Percentiles rank a stretch among this genome's conserved stretches.
Conservation (phyloP, 2,888 invertebrate genomes). For the Ctena decussata region DNA sequence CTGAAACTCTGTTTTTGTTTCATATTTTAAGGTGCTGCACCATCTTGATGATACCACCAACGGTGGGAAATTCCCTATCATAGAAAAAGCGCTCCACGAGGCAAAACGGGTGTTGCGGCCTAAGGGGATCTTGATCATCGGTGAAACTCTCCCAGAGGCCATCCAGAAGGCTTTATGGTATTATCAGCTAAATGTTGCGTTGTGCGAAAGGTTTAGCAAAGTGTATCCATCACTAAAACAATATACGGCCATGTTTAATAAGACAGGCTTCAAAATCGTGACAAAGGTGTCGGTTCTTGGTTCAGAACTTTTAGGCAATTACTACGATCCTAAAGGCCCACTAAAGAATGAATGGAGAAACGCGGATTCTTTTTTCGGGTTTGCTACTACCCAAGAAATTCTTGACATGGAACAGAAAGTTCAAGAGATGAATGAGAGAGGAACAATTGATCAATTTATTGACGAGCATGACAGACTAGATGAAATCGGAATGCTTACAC, state of each 20-base stretch:
- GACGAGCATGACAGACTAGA: neutral
- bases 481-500: neutral
- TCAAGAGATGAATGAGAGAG: constrained; percentile 14
- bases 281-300: constrained; percentile 11
- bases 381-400: constrained; percentile 24
- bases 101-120: neutral
- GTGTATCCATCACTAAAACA: neutral
- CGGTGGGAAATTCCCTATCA: neutral
- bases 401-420: no score
- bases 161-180: no score
- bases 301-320: neutral
- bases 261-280: neutral
- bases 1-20: no score
- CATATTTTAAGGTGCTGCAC: neutral
- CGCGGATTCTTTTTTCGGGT: neutral
- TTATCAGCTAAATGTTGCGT: neutral
- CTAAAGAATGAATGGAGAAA: constrained; percentile 24
- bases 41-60: neutral
- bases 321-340: constrained; percentile 23
- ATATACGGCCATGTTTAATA: neutral
- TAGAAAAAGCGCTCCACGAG: neutral
- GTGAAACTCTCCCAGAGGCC: no score
- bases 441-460: constrained; percentile 22
- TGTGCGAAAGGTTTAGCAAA: constrained; percentile 9
- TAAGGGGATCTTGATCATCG: neutral